Evolutionary conservation across 1,140 invertebrate species (phyloP).

Genomic region (Tribolium madens): DNA sequence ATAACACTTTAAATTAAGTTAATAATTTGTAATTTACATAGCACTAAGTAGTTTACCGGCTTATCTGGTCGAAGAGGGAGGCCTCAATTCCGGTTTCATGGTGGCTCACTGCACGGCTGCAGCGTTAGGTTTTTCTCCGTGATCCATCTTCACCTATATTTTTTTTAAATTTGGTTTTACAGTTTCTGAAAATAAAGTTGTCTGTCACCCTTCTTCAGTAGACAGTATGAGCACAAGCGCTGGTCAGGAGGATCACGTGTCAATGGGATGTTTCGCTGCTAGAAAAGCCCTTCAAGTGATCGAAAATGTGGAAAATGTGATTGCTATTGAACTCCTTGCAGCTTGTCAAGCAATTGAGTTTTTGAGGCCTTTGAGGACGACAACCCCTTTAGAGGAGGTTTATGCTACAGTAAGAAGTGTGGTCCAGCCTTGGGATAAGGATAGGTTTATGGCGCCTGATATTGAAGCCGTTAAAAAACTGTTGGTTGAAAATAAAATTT

Average conservation of each 20-base stretch:
- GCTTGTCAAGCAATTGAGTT: slow-evolving; percentile 85
- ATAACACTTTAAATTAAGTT: background rate
- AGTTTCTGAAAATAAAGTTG: slow-evolving; percentile 82
- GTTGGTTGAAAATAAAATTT: slow-evolving; percentile 72
- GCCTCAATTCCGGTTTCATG: slow-evolving; percentile 84
- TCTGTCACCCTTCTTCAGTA: slow-evolving; percentile 81
- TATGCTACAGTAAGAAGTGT: slow-evolving; percentile 74
- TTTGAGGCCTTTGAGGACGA: slow-evolving; percentile 77
- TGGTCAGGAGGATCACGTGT: slow-evolving; percentile 83
- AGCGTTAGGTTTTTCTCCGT: slow-evolving; percentile 69
- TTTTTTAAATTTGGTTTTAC: slow-evolving; percentile 11
- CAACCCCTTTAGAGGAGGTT: slow-evolving; percentile 77
- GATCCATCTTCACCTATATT: background rate
- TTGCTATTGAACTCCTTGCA: slow-evolving; percentile 79
- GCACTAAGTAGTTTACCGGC: slow-evolving; percentile 77
- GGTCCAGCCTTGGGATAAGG: slow-evolving; percentile 73
- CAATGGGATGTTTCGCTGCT: slow-evolving; percentile 81
- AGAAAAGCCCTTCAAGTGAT: slow-evolving; percentile 75
- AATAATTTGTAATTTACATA: slow-evolving; percentile 56
- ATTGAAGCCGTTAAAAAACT: slow-evolving; percentile 73
- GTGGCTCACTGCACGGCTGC: slow-evolving; percentile 82
- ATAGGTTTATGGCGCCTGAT: slow-evolving; percentile 78
- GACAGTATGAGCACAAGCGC: slow-evolving; percentile 81
- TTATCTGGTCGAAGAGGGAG: slow-evolving; percentile 78
- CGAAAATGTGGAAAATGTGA: slow-evolving; percentile 77